Evolutionary conservation across 92 coral and sea anemone species (phyloP), one percentile per base, ranked within the genome.

Genomic region (Ricordea florida): DNA sequence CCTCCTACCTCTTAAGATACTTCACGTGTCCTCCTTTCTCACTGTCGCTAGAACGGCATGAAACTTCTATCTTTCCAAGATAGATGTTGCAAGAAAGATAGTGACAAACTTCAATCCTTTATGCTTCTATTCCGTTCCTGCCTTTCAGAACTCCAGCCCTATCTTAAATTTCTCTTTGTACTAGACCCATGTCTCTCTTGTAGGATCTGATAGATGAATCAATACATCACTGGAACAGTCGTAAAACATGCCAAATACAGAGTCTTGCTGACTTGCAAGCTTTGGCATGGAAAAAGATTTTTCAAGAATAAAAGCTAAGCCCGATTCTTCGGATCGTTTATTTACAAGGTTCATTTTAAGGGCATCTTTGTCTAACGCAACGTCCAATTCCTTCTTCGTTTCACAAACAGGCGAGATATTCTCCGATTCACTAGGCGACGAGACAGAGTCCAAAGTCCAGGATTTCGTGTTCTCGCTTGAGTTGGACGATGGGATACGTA

Each of bases 251-350:
- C 74, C 80, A 31, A 80, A 26, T 0, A 86, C 36, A 38, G 86
- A 43, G 22, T 90, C 96, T 40, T 78, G 40, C 42, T 86, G 92
- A 43, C 45, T 70, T 2, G 66, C 74, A 24, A 90, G 56, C 53
- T 81, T 85, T 10, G 87, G 92, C 96, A 90, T 81, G 5, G 92
- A 86, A 16, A 90, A 90, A 48, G 85, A 90, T 38, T 79, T 82
- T 18, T 90, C 89, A 5, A 86, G 64, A 23, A 90, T 72, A 60
- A 51, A 70, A 0, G 42, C 77, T 0, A 70, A 27, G 2, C 31
- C 28, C 21, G 77, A 70, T 8, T 6, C 50, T 2, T 28, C 9
- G 1, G 77, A 52, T 36, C 56, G 53, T 53, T 32, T 41, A 20
- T 70, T 55, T 21, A 7, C 22, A 27, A 38, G 21, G 15, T 26